Base-by-base conservation (phyloP, 1,140 invertebrate species). In the Melanaphis sacchari region DNA sequence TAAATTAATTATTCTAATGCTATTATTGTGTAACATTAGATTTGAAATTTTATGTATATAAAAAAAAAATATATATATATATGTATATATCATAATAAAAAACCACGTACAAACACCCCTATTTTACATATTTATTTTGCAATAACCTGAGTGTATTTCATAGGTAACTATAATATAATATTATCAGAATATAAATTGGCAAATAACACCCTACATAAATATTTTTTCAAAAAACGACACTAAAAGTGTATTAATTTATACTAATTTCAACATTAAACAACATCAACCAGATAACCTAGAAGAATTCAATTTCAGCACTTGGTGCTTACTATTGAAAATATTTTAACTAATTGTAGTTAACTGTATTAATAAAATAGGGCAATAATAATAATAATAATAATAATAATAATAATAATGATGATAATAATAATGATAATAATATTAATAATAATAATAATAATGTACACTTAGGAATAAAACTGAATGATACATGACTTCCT, bases 131-230 rank as follows among this genome's bases (percentile, higher is more conserved):
- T 49, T 36, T 88, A 81, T 43, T 90, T 90, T 59, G 87, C 43
- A 90, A 90, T 90, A 59, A 91, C 90, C 90, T 38, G 22, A 91
- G 54, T 91, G 36, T 76, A 91, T 76, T 26, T 41, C 31, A 76
- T 91, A 91, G 90, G 90, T 91, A 91, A 91, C 90, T 91, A 91
- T 91, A 91, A 88, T 88, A 88, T 88, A 46, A 88, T 88, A 88
- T 88, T 31, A 36, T 88, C 31, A n/a, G 31, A 84, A 85, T 85
- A 85, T 85, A 81, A 91, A 91, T 91, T 66, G n/a, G 46, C n/a
- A 89, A 89, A 89, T 89, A 89, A 38, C 9, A 54, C 46, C n/a
- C 46, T 54, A 89, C n/a, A 38, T 54, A 15, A 26, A 89, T 18
- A 54, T 43, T 89, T 89, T 87, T 89, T 36, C 36, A 38, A 54